Conservation (phyloP, 1,140 invertebrate species). For the Drosophila parabipectinata region DNA sequence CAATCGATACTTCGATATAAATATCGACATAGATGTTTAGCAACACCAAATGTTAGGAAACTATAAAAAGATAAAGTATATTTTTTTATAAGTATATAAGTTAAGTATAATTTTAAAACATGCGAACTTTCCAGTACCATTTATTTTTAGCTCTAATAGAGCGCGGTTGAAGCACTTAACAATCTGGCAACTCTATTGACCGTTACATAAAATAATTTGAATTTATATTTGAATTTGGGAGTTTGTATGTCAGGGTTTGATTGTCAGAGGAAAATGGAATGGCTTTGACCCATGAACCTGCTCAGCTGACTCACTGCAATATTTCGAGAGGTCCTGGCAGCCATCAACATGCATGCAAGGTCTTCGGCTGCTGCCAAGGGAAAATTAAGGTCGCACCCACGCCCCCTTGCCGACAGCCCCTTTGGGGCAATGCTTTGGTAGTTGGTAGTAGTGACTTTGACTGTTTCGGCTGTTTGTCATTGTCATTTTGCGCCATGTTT, state of each 20-base stretch:
- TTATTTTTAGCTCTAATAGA: no score
- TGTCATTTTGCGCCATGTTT: conserved; percentile 66
- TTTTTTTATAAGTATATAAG: no score
- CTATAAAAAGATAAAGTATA: no score
- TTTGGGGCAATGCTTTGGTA: neutral
- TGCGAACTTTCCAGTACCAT: no score
- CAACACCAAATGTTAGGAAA: no score
- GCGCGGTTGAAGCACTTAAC: no score
- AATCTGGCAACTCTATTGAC: neutral
- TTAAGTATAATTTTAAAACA: no score
- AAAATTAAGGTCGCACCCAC: conserved; percentile 64
- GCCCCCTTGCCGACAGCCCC: neutral
- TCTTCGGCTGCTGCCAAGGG: conserved; percentile 50
- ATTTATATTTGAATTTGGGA: neutral
- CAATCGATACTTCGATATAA: no score
- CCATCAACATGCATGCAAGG: conserved; percentile 64
- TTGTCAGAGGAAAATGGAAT: no score
- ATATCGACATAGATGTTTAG: no score
- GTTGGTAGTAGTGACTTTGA: conserved; percentile 13
- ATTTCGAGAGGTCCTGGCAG: conserved; percentile 42
- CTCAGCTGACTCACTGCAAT: conserved; percentile 39
- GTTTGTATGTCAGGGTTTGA: no score
- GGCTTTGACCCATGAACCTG: conserved; percentile 54
- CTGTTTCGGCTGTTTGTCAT: conserved; percentile 49
- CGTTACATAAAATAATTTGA: neutral